phyloP scores from a whole-genome alignment of 2,797 vertebrate species.

The Otolemur crassicaudatus region DNA sequence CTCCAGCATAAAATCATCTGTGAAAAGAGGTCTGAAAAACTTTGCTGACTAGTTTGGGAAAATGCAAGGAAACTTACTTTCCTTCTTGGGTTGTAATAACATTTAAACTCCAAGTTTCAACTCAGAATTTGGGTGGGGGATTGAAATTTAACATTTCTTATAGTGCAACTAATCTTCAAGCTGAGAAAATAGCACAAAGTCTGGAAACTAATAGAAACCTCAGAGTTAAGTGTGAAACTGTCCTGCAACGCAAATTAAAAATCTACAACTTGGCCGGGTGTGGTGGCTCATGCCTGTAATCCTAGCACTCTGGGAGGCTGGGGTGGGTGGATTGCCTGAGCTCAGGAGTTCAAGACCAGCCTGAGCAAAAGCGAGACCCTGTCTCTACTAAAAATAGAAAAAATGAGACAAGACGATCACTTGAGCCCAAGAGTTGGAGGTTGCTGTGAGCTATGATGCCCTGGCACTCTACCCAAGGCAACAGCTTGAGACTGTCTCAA shows the following conservation, averaged over 20 bases:
- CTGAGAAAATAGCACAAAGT: slow-evolving; percentile 3
- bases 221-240: neutral
- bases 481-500: no score
- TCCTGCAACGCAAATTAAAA: slow-evolving; percentile 9
- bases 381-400: no score
- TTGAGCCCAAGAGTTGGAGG: no score
- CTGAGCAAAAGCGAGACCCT: no score
- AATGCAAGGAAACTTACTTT: neutral
- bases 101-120: neutral
- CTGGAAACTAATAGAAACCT: neutral
- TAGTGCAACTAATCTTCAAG: neutral
- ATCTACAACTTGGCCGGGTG: neutral
- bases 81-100: neutral
- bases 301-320: no score
- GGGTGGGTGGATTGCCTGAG: no score
- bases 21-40: neutral
- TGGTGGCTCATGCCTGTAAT: no score
- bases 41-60: neutral
- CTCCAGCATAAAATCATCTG: neutral
- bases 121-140: neutral
- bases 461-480: no score
- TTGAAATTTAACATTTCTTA: slow-evolving; percentile 33
- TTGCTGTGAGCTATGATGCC: no score
- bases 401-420: no score
- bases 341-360: no score